Base-by-base conservation (phyloP, 2,113 vertebrate genomes). In the Ranitomeya imitator region DNA sequence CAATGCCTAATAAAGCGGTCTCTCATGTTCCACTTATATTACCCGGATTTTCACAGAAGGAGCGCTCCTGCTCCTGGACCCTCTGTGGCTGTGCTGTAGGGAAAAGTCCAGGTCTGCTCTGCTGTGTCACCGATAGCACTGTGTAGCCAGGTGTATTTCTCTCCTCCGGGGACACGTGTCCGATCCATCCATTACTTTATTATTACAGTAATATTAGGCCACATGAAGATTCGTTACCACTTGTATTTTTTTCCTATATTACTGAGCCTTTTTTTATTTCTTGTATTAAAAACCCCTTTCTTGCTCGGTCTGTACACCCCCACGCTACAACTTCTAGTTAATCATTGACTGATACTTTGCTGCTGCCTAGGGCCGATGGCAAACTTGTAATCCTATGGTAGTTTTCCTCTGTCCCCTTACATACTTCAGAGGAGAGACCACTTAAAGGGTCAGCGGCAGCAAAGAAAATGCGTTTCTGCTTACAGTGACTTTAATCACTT, bases 1-100 rank as follows among this genome's bases (percentile, higher is more conserved):
- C 92, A 94, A 93, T 94, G 95, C 97, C 97, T 98, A 98, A 98
- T 99, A 98, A 98, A 99, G 97, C 93, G 91, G 94, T 95, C 95
- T 96, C 93, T 95, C 94, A 89, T 95, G 93, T 95, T 93, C 94
- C 93, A 94, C 92, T 95, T 94, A 92, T 90, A 91, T 94, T 95
- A 93, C 93, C 92, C 93, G 92, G 93, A 90, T 93, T 94, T 92
- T 92, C 93, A 96, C 95, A 91, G 96, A 94, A 94, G 93, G 92
- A 93, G 92, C 86, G 90, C 96, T 95, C 93, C 94, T 94, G 92
- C 94, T 93, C 94, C 95, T 94, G 91, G 93, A 95, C 94, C 93
- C 94, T 90, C 89, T 92, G 94, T 83, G 92, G 91, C 92, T 95
- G 93, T 93, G 89, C 86, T 91, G 91, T 86, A 90, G 92, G 93